Base-by-base conservation (phyloP, 2,797 vertebrate species). In the Notolepis coatsorum region DNA sequence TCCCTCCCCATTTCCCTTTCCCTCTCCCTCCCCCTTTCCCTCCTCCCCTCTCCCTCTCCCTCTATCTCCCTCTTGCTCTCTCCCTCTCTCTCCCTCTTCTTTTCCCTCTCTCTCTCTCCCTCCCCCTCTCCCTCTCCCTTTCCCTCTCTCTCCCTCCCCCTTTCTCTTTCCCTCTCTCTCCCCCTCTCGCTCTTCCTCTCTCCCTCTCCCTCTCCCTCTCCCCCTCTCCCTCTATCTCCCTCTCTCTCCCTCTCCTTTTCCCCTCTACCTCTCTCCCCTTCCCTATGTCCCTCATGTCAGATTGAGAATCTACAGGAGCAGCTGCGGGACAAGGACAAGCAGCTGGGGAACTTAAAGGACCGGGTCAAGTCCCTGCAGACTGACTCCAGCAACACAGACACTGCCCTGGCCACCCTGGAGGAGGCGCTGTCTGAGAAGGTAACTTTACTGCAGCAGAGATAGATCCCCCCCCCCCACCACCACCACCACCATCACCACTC, bases 341-440 rank as follows among this genome's bases (percentile, higher is more conserved):
- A 99, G 57, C 90, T 99, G 37, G 95, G 95, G 39, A 98, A 98
- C 75, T 90, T 98, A 63, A 99, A 98, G 84, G 97, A 99, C 88
- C 89, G 97, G 60, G 96, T 99, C 61, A 98, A 99, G 89, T 98
- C 96, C 0, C 84, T 98, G 71, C 97, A 99, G 91, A 98, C 97
- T 0, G 97, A 99, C 89, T 99, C 97, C 81, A 98, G 96, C 84
- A 99, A 99, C 73, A 99, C 97, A 1, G 97, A 99, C 77, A 99
- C 97, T 13, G 97, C 97, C 0, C 88, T 99, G 71, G 96, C 95
- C 20, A 99, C 97, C 0, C 85, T 99, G 65, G 97, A 99, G 90
- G 97, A 98, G 80, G 97, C 97, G 7, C 92, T 99, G 0, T 99
- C 97, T 23, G 97, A 99, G 84, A 99, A 99, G 97, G 97, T 98